phyloP scores from a whole-genome alignment of 2,797 vertebrate species.

The Protonibea diacanthus region DNA sequence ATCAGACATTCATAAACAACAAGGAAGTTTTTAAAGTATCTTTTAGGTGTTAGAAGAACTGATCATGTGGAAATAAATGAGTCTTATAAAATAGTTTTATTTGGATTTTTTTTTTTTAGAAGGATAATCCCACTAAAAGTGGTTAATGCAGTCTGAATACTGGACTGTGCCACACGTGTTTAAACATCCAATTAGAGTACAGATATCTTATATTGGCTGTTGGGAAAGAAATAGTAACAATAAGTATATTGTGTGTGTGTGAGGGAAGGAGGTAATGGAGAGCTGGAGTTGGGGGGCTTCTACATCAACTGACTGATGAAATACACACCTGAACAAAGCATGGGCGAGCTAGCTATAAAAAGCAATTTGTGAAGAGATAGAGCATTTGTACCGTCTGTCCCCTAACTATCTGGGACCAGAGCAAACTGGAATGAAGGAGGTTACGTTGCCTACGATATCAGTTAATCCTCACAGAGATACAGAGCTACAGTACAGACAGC shows the following conservation, averaged over 20 bases:
- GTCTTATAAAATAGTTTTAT: not conserved
- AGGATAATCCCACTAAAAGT: not conserved
- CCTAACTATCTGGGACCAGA: constrained; percentile 41
- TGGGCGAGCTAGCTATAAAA: not conserved
- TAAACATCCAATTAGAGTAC: not conserved
- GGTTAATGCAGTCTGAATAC: not conserved
- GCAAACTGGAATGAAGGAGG: constrained; percentile 57
- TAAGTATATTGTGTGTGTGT: not conserved
- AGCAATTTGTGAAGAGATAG: constrained; percentile 37
- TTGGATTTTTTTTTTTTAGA: not conserved
- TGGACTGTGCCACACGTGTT: not conserved
- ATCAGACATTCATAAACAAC: too few relatives aligned
- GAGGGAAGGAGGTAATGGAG: too few relatives aligned
- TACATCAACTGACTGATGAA: not conserved
- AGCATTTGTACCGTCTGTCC: constrained; percentile 37
- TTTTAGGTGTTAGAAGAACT: not conserved
- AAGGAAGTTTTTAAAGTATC: too few relatives aligned
- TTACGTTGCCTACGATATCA: constrained; percentile 65
- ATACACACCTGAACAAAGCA: constrained; percentile 3
- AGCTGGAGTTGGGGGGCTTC: not conserved
- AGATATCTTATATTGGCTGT: not conserved
- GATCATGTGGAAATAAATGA: not conserved
- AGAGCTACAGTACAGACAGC: constrained; percentile 3
- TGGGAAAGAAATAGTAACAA: not conserved
- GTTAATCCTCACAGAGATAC: constrained; percentile 56